Conservation (phyloP, 2,888 invertebrate species). For the Microctonus hyperodae region DNA sequence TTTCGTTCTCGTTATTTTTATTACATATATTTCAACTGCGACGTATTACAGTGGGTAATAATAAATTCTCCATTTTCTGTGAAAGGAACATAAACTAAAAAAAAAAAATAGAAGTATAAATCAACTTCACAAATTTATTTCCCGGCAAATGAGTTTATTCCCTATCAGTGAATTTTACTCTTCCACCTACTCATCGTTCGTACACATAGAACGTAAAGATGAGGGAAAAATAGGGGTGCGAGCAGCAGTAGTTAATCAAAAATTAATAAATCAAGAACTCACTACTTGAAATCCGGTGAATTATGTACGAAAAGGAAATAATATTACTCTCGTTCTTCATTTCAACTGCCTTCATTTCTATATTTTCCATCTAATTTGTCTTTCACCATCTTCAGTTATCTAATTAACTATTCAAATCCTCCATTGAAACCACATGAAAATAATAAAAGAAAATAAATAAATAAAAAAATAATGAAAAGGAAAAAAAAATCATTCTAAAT, state of each 20-base stretch:
- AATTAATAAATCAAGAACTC: constrained; percentile 14
- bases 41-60: too few relatives aligned
- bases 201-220: background rate
- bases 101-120: constrained; percentile 20
- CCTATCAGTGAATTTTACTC: constrained; percentile 15
- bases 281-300: background rate
- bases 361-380: background rate
- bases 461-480: too few relatives aligned
- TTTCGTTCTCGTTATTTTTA: too few relatives aligned
- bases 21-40: too few relatives aligned
- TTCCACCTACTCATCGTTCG: constrained; percentile 25
- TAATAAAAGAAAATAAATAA: background rate
- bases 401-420: background rate
- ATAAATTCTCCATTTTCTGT: background rate
- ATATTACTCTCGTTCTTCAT: background rate
- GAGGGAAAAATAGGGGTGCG: background rate
- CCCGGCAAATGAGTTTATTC: constrained; percentile 34
- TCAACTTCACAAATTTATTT: constrained; percentile 35
- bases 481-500: too few relatives aligned
- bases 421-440: background rate
- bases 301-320: constrained; percentile 2
- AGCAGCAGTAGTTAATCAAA: constrained; percentile 3
- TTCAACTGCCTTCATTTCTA: background rate
- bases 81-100: too few relatives aligned
- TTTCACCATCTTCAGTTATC: background rate